A percentile compares a stretch with the other conserved stretches of the same genome.
Conservation (phyloP, 2,113 vertebrate genomes). For the Hippocampus zosterae region DNA sequence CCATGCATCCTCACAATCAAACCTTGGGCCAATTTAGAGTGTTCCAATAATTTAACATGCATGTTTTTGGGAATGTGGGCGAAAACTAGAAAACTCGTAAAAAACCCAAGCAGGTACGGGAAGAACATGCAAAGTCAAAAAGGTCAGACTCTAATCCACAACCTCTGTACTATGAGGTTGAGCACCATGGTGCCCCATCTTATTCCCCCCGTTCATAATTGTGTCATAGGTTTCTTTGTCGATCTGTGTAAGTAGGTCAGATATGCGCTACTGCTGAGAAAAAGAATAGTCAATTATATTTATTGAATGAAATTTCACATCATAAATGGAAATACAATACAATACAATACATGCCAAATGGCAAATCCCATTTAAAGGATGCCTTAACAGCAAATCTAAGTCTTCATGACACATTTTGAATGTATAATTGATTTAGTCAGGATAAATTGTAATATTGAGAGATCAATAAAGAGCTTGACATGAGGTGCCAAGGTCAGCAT, state of each 20-base stretch:
- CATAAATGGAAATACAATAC: background rate
- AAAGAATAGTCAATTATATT: background rate
- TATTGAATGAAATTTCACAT: background rate
- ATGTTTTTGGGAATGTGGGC: too few species aligned
- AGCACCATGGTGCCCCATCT: too few species aligned
- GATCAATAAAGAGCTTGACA: slow-evolving; percentile 40
- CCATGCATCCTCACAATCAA: too few species aligned
- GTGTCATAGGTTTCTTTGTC: background rate
- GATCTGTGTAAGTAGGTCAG: background rate
- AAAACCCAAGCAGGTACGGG: too few species aligned
- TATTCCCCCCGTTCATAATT: background rate
- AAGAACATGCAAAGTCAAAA: too few species aligned
- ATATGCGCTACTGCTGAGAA: background rate
- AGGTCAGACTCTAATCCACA: too few species aligned
- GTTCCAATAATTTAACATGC: too few species aligned
- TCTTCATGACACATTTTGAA: slow-evolving; percentile 9
- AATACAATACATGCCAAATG: too few species aligned
- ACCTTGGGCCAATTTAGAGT: too few species aligned
- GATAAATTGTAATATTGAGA: slow-evolving; percentile 26
- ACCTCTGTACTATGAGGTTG: too few species aligned
- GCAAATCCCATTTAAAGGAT: slow-evolving; percentile 10
- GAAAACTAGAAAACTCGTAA: too few species aligned
- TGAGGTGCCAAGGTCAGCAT: slow-evolving; percentile 40
- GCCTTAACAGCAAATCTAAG: slow-evolving; percentile 8
- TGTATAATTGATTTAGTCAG: slow-evolving; percentile 22